These are phyloP conservation scores for Xylota segnis DNA, from an alignment of 2,888 invertebrate genomes.

Conservation along the genomic window DNA sequence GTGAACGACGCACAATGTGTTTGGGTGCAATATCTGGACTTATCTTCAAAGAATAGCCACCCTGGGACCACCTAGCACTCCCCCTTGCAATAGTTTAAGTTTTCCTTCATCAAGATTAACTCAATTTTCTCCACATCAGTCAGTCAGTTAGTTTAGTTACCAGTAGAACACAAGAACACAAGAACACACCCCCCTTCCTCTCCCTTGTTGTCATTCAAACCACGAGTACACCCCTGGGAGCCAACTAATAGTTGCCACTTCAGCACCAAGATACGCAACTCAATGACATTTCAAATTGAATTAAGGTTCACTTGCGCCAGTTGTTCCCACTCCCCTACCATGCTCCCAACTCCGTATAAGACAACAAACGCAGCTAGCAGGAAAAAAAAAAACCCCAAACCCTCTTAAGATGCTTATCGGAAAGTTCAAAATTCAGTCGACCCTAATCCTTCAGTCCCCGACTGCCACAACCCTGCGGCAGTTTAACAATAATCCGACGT, in stretches of 20 bases:
- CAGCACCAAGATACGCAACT: conserved; percentile 65
- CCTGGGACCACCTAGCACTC: conserved; percentile 24
- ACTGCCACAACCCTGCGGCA: conserved; percentile 45
- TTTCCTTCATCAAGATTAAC: conserved; percentile 58
- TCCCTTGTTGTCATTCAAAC: conserved; percentile 56
- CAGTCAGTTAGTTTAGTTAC: conserved; percentile 16
- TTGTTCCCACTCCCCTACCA: conserved; percentile 23
- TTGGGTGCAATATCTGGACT: conserved; percentile 9
- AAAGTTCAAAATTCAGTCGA: conserved; percentile 67
- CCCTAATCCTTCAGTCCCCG: conserved; percentile 33
- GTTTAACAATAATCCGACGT: conserved; percentile 73
- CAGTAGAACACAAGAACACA: not conserved
- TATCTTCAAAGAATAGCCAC: conserved; percentile 54
- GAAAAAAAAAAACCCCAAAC: not conserved
- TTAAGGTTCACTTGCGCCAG: conserved; percentile 63
- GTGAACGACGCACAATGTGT: not conserved
- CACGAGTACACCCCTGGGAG: conserved; percentile 68
- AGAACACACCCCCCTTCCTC: not conserved
- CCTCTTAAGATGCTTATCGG: conserved; percentile 62
- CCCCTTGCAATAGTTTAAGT: conserved; percentile 33
- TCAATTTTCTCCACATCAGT: conserved; percentile 61
- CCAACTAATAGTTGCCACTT: conserved; percentile 72
- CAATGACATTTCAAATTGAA: conserved; percentile 70
- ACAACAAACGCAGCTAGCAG: conserved; percentile 5
- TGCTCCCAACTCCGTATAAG: conserved; percentile 12